Conservation (phyloP, 2,113 vertebrate species). For the Spea multiplicata region DNA sequence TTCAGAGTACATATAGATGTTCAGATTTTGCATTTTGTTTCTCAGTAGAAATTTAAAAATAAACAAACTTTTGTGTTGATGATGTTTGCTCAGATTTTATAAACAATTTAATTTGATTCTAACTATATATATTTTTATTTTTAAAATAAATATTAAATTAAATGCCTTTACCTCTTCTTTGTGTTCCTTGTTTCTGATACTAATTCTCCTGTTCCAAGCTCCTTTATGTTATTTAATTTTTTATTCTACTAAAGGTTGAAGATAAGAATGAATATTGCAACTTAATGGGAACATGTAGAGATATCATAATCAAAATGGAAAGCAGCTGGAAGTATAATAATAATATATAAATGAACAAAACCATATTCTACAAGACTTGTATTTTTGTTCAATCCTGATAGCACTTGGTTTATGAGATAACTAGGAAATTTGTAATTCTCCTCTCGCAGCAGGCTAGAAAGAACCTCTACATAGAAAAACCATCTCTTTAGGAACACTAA, state of each 20-base stretch:
- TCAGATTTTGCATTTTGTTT: no score
- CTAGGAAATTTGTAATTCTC: conserved; percentile 35
- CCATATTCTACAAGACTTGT: conserved; percentile 13
- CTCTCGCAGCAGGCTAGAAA: conserved; percentile 29
- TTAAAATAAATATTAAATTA: no score
- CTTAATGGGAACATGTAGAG: conserved; percentile 20
- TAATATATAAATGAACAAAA: conserved; percentile 26
- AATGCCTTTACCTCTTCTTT: no score
- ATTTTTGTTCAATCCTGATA: conserved; percentile 3
- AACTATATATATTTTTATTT: no score
- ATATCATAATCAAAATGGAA: conserved; percentile 24
- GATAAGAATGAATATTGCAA: neutral
- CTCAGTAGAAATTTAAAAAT: no score
- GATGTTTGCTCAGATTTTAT: no score
- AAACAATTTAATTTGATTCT: no score
- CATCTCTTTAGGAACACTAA: conserved; percentile 7
- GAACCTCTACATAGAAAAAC: neutral
- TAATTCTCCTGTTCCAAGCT: no score
- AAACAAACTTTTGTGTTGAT: no score
- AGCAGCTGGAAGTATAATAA: conserved; percentile 27
- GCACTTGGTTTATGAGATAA: conserved; percentile 14
- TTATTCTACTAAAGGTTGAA: neutral
- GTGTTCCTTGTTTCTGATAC: no score
- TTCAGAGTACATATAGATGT: no score
- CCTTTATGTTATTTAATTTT: conserved; percentile 2